These are phyloP conservation scores for Geococcyx californianus DNA, from an alignment of 2,113 vertebrate species.

Conservation along the genomic window DNA sequence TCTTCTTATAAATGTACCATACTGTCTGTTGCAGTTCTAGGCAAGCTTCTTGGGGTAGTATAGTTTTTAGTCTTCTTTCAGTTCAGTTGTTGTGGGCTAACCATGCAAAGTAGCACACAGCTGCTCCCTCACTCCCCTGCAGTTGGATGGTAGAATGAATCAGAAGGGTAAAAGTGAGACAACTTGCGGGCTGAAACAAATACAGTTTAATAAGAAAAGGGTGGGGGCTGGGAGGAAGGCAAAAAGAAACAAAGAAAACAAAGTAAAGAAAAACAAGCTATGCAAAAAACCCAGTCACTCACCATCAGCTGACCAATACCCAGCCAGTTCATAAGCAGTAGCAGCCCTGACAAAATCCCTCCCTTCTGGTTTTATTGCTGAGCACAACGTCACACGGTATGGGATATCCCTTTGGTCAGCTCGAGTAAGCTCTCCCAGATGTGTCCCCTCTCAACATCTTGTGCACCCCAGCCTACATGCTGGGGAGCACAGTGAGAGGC, in stretches of 20 bases:
- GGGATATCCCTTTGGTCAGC: too few species aligned
- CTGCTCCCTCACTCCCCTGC: accelerated
- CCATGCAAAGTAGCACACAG: not conserved
- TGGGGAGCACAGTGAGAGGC: too few species aligned
- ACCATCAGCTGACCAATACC: not conserved
- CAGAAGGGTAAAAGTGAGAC: not conserved
- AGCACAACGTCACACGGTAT: not conserved
- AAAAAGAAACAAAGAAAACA: not conserved
- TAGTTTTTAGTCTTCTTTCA: not conserved
- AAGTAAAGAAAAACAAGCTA: not conserved
- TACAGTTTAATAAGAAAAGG: not conserved
- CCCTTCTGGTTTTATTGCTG: not conserved
- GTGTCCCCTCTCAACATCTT: too few species aligned
- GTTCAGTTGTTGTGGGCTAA: not conserved
- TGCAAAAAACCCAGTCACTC: accelerated
- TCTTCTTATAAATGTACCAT: not conserved
- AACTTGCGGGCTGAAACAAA: not conserved
- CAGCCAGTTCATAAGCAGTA: not conserved
- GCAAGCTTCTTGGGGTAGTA: not conserved
- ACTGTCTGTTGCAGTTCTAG: not conserved
- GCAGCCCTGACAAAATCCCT: not conserved
- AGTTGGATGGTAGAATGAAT: not conserved
- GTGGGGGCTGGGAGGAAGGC: not conserved
- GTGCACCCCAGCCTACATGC: too few species aligned
- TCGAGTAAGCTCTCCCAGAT: too few species aligned